A percentile compares a stretch with the other conserved stretches of the same genome.
Evolutionary conservation across 2,888 invertebrate genomes (phyloP).

Genomic region (Amorpha juglandis): DNA sequence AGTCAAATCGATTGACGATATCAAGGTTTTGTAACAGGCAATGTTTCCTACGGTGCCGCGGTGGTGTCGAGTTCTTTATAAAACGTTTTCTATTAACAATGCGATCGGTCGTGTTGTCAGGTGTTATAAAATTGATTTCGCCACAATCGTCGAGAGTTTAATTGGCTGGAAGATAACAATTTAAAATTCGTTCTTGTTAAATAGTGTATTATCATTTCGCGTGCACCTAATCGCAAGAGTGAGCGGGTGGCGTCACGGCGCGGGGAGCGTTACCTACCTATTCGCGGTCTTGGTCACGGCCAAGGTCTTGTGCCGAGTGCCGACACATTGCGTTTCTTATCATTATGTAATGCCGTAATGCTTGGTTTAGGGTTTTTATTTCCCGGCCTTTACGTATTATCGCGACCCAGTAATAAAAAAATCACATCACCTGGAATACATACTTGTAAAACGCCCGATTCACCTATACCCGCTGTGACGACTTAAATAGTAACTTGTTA

Average conservation of each 20-base stretch:
- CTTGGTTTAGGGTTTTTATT: too few relatives aligned
- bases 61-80: background rate
- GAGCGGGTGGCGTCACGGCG: slow-evolving; percentile 59
- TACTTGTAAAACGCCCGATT: too few relatives aligned
- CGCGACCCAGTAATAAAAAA: too few relatives aligned
- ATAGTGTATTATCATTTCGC: slow-evolving; percentile 52
- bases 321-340: slow-evolving; percentile 59
- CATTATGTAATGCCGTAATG: slow-evolving; percentile 64
- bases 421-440: too few relatives aligned
- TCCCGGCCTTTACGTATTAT: too few relatives aligned
- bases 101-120: background rate
- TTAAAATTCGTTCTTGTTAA: slow-evolving; percentile 35
- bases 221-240: slow-evolving; percentile 58
- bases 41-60: background rate
- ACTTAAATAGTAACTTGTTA: too few relatives aligned
- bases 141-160: background rate
- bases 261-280: slow-evolving; percentile 63
- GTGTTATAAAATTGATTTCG: slow-evolving; percentile 7
- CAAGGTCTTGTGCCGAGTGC: slow-evolving; percentile 72
- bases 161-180: slow-evolving; percentile 18
- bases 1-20: slow-evolving; percentile 9
- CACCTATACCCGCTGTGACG: too few relatives aligned
- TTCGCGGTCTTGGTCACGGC: slow-evolving; percentile 77
- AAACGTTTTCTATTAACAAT: background rate
- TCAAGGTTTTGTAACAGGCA: slow-evolving; percentile 2